phyloP scores from a whole-genome alignment of 2,797 vertebrate species.

The Myotis vivesi region DNA sequence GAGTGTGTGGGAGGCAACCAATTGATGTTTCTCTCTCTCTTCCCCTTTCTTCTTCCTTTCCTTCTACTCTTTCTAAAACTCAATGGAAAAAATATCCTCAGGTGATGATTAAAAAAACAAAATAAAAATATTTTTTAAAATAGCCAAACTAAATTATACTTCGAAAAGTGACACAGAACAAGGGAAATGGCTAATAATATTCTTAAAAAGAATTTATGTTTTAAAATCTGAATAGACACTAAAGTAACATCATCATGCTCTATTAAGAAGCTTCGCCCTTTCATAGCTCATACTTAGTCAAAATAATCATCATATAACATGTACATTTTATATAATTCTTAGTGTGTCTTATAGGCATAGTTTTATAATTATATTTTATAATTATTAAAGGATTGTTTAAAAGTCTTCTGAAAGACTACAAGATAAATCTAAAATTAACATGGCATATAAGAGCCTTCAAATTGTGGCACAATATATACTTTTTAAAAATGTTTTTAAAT shows the following conservation, averaged over 20 bases:
- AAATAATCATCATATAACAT: not conserved
- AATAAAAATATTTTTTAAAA: too few relatives aligned
- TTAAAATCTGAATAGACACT: slow-evolving; percentile 1
- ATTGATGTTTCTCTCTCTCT: too few relatives aligned
- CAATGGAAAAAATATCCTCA: too few relatives aligned
- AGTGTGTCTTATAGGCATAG: not conserved
- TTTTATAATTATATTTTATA: slow-evolving; percentile 16
- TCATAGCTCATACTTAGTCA: not conserved
- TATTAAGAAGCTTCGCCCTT: not conserved
- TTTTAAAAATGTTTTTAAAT: not conserved
- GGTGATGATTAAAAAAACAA: too few relatives aligned
- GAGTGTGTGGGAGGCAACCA: not conserved
- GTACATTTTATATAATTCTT: not conserved
- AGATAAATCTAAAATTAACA: slow-evolving; percentile 9
- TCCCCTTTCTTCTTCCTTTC: too few relatives aligned
- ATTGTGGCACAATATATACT: not conserved
- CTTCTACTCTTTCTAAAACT: too few relatives aligned
- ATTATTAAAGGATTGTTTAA: not conserved
- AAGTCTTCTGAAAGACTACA: slow-evolving; percentile 20
- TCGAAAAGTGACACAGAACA: not conserved
- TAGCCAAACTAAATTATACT: not conserved
- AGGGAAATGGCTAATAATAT: not conserved
- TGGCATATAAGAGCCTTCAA: not conserved
- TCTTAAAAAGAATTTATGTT: not conserved
- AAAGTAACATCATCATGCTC: not conserved